Evolutionary conservation across 2,113 vertebrate genomes (phyloP).

Genomic region (Ancistrus triradiatus): DNA sequence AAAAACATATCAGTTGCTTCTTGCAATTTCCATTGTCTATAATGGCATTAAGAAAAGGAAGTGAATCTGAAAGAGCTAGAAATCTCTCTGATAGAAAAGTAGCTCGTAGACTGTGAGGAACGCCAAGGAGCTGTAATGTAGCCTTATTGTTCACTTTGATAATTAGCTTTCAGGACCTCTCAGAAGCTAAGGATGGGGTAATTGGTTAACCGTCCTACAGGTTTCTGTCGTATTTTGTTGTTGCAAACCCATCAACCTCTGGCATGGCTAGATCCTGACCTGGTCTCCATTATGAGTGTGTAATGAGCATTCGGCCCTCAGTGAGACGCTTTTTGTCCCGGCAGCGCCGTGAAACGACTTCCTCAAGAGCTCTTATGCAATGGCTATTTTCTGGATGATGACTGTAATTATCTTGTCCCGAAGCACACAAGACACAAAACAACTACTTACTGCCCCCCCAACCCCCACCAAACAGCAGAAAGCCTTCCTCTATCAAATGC

Average conservation of each 20-base stretch:
- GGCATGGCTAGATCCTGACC: slow-evolving; percentile 16
- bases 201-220: no score
- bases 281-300: slow-evolving; percentile 17
- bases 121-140: no score
- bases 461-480: neutral
- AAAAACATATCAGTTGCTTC: no score
- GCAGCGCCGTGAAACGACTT: slow-evolving; percentile 16
- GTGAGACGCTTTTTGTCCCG: neutral
- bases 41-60: no score
- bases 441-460: slow-evolving; percentile 3
- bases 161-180: no score
- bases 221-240: no score
- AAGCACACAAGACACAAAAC: slow-evolving; percentile 21
- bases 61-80: no score
- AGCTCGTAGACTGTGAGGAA: no score
- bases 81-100: no score
- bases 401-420: slow-evolving; percentile 48
- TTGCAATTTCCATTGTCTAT: no score
- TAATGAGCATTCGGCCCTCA: slow-evolving; percentile 8
- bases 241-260: neutral
- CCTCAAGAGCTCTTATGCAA: slow-evolving; percentile 38
- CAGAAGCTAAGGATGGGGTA: no score
- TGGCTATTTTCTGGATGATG: slow-evolving; percentile 43
- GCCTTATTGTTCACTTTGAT: no score
- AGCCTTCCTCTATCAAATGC: neutral